Conservation (phyloP, 2,797 vertebrate genomes). For the Ctenochaetus hawaiiensis region DNA sequence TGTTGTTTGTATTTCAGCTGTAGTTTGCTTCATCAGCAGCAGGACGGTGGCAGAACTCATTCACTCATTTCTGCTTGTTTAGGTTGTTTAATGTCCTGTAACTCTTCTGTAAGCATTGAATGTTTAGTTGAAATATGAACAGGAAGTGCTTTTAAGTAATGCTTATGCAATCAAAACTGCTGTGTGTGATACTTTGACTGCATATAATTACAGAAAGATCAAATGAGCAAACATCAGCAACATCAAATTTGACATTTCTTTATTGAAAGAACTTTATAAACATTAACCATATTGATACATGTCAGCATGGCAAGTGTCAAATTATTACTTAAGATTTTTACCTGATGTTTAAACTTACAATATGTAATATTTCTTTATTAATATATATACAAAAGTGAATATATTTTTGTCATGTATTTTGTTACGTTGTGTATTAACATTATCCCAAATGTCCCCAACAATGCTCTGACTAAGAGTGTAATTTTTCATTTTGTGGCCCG, state of each 20-base stretch:
- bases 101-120: background rate
- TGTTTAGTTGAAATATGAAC: too few relatives aligned
- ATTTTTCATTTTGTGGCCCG: too few relatives aligned
- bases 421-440: too few relatives aligned
- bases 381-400: too few relatives aligned
- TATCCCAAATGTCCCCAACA: too few relatives aligned
- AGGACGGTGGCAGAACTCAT: background rate
- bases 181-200: too few relatives aligned
- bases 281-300: background rate
- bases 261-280: background rate
- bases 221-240: background rate
- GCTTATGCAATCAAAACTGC: background rate
- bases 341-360: background rate
- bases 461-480: too few relatives aligned
- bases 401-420: too few relatives aligned
- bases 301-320: background rate
- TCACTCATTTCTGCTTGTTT: background rate
- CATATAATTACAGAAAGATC: too few relatives aligned
- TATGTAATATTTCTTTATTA: too few relatives aligned
- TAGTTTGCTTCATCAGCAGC: slow-evolving; percentile 12
- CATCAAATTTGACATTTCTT: background rate
- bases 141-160: background rate
- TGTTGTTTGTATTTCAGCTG: slow-evolving; percentile 40
- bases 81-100: background rate
- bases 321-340: background rate